Evolutionary conservation across 2,888 invertebrate species (phyloP).

Genomic region (Rhabditoides inermis): DNA sequence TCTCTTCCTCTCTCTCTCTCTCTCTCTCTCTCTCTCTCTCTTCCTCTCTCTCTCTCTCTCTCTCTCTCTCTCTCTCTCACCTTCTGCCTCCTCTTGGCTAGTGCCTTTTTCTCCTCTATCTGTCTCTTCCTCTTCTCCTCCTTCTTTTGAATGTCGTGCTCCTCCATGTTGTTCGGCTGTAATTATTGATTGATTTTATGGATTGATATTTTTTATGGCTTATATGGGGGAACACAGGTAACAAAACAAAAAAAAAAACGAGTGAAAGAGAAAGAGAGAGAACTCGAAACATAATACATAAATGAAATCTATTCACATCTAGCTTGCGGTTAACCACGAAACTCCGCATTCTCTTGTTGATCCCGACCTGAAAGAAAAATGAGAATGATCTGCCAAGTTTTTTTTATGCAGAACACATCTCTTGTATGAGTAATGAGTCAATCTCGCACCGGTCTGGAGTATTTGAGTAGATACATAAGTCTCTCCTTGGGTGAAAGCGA

Average conservation of each 20-base stretch:
- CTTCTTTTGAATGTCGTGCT: slow-evolving; percentile 1
- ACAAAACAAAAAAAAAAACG: too few species aligned
- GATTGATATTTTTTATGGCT: not conserved
- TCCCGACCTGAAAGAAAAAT: too few species aligned
- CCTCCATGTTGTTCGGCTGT: slow-evolving; percentile 3
- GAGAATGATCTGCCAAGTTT: too few species aligned
- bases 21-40: too few species aligned
- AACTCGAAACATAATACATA: not conserved
- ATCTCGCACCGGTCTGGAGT: slow-evolving; percentile 79
- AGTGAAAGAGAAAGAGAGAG: not conserved
- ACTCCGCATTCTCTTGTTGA: slow-evolving; percentile 30
- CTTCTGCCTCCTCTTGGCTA: not conserved
- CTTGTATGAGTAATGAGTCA: too few species aligned
- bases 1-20: too few species aligned
- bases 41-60: too few species aligned
- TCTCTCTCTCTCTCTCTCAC: not conserved
- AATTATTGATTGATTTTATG: not conserved
- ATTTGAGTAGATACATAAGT: slow-evolving; percentile 73
- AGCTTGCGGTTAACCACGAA: slow-evolving; percentile 34
- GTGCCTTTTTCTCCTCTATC: not conserved
- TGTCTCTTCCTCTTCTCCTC: not conserved
- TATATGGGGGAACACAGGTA: too few species aligned
- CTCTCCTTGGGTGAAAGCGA: slow-evolving; percentile 82
- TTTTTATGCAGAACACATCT: too few species aligned
- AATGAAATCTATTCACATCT: not conserved